These are phyloP conservation scores for Lateolabrax maculatus DNA, from an alignment of 2,797 vertebrate genomes.

Conservation along the genomic window DNA sequence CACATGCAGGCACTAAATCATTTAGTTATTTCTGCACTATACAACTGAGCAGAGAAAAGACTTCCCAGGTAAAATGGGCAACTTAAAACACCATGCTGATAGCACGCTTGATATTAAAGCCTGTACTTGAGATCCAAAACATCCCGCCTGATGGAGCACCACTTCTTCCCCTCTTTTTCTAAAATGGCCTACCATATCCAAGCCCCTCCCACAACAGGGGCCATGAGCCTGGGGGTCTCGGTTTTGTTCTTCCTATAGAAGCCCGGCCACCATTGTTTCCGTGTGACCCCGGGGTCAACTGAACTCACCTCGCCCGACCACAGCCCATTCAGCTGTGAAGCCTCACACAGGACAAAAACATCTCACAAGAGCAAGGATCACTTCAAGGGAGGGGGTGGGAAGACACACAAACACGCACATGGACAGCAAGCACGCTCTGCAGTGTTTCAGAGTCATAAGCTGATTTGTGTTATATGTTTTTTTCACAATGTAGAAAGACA, in stretches of 20 bases:
- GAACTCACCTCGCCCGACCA: constrained; percentile 80
- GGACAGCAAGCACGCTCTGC: constrained; percentile 31
- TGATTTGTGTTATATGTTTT: constrained; percentile 40
- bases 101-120: constrained; percentile 29
- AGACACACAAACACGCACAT: constrained; percentile 21
- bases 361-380: constrained; percentile 69
- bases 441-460: constrained; percentile 50
- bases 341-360: constrained; percentile 74
- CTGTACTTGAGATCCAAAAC: constrained; percentile 62
- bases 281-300: constrained; percentile 80
- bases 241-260: constrained; percentile 83
- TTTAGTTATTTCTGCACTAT: neutral
- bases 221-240: constrained; percentile 75
- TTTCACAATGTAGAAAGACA: constrained; percentile 2
- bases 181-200: constrained; percentile 73
- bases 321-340: constrained; percentile 78
- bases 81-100: constrained; percentile 18
- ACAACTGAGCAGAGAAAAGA: neutral
- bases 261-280: constrained; percentile 79
- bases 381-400: constrained; percentile 65
- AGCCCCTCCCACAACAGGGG: constrained; percentile 81
- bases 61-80: neutral
- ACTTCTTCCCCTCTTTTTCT: constrained; percentile 56
- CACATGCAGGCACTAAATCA: neutral
- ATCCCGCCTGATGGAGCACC: constrained; percentile 44